phyloP scores from a whole-genome alignment of 2,888 invertebrate species.

The Agapostemon virescens region DNA sequence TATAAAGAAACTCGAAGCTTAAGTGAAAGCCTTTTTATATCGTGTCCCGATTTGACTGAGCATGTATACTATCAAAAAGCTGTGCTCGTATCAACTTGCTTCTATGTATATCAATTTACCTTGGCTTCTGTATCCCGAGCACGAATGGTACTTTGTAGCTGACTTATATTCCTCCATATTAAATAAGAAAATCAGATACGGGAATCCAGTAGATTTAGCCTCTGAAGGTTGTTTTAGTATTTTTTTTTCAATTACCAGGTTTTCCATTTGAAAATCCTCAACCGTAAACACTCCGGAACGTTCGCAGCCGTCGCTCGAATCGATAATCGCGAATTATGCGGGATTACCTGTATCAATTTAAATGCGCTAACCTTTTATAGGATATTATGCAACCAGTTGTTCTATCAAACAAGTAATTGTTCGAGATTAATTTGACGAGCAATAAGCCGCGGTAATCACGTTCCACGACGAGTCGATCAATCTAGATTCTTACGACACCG shows the following conservation, averaged over 20 bases:
- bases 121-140: neutral
- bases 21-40: neutral
- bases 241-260: neutral
- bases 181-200: neutral
- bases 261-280: neutral
- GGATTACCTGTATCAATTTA: slow-evolving; percentile 4
- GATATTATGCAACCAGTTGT: neutral
- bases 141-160: neutral
- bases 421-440: neutral
- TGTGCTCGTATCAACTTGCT: neutral
- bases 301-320: neutral
- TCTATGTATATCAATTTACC: neutral
- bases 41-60: neutral
- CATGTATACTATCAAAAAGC: neutral
- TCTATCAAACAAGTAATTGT: neutral
- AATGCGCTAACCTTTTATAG: neutral
- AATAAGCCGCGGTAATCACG: neutral
- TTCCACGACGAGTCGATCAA: neutral
- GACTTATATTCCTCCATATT: neutral
- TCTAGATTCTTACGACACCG: neutral
- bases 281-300: neutral
- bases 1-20: neutral
- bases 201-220: neutral
- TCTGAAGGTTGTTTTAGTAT: neutral
- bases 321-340: slow-evolving; percentile 8